These are phyloP conservation scores for Rhopilema esculentum DNA, from an alignment of 30 jellyfish, hydroid and myxozoan genomes.

Conservation along the genomic window DNA sequence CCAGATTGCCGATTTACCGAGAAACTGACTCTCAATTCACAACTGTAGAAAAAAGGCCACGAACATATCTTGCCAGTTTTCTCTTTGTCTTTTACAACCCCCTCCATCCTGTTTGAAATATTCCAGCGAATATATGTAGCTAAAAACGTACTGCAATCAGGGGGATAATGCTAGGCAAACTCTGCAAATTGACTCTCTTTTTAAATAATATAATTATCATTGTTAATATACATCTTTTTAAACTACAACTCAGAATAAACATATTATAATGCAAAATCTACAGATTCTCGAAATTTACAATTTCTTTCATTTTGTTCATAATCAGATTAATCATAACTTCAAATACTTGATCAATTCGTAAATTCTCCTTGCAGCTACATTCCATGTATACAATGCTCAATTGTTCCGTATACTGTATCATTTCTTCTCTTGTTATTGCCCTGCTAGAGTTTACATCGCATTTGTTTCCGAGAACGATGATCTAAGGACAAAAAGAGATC, in stretches of 20 bases:
- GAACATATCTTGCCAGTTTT: no score
- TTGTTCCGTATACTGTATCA: slow-evolving; percentile 53
- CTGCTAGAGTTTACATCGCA: slow-evolving; percentile 38
- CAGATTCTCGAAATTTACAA: slow-evolving; percentile 1
- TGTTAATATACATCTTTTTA: no score
- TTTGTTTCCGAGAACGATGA: slow-evolving; percentile 52
- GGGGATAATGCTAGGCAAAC: neutral
- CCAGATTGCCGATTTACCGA: no score
- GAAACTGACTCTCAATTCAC: no score
- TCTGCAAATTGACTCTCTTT: neutral
- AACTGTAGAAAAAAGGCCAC: no score
- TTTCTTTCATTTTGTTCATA: slow-evolving; percentile 38
- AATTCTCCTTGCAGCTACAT: slow-evolving; percentile 50
- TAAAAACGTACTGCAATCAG: no score
- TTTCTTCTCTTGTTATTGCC: slow-evolving; percentile 49
- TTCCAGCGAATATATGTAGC: no score
- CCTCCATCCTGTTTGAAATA: no score
- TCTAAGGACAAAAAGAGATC: slow-evolving; percentile 15
- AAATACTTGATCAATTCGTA: slow-evolving; percentile 30
- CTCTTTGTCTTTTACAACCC: no score
- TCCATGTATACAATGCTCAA: slow-evolving; percentile 52
- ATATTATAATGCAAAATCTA: no score
- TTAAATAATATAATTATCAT: no score
- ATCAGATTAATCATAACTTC: slow-evolving; percentile 46
- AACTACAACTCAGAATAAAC: no score